These are phyloP conservation scores for Hippopotamus amphibius DNA, from an alignment of 2,113 vertebrate species.

Conservation along the genomic window DNA sequence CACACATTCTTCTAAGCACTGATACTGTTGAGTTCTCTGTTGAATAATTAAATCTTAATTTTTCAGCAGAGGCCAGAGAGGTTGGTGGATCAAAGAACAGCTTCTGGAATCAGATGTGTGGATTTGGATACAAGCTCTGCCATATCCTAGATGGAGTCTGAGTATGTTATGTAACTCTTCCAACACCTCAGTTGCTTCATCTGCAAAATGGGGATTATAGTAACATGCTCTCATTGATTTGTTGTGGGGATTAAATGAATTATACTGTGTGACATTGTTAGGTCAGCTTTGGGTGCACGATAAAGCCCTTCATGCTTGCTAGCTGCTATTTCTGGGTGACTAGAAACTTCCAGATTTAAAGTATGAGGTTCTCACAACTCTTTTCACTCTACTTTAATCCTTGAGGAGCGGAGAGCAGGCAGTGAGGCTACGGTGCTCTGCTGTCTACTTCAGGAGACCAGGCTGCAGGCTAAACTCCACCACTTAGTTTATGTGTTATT, in stretches of 20 bases:
- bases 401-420: background rate
- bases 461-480: background rate
- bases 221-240: background rate
- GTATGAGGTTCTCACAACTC: background rate
- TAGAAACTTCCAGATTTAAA: conserved; percentile 23
- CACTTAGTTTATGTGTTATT: conserved; percentile 36
- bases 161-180: background rate
- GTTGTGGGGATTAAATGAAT: background rate
- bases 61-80: background rate
- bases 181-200: background rate
- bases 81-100: background rate
- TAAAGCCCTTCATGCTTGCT: background rate
- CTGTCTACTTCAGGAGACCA: background rate
- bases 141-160: background rate
- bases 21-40: background rate
- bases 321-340: conserved; percentile 29
- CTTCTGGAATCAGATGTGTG: background rate
- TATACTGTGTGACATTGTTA: background rate
- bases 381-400: background rate
- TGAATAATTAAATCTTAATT: background rate
- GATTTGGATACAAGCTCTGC: background rate
- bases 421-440: background rate
- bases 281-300: background rate
- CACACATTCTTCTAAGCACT: background rate
- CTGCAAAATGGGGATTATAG: background rate